phyloP scores from a whole-genome alignment of 2,113 vertebrate species.

The Nibea albiflora region DNA sequence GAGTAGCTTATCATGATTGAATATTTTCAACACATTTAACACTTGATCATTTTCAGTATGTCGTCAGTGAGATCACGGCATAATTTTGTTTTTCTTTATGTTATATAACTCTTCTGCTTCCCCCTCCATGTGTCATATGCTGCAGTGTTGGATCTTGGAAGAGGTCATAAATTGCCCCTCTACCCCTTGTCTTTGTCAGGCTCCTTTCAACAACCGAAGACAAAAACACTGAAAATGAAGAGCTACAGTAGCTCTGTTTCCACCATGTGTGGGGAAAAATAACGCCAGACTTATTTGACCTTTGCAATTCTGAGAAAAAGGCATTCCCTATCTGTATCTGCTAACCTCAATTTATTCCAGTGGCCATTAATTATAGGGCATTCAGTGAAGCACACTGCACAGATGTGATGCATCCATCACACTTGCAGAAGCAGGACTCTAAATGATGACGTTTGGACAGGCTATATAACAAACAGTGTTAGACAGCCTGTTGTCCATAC shows the following conservation, averaged over 20 bases:
- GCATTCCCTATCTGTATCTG: conserved; percentile 21
- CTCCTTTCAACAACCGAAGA: conserved; percentile 46
- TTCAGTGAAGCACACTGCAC: conserved; percentile 1
- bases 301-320: conserved; percentile 48
- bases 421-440: neutral
- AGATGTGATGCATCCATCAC: conserved; percentile 64
- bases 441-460: conserved; percentile 1
- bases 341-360: conserved; percentile 37
- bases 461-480: conserved; percentile 29
- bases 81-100: conserved; percentile 26
- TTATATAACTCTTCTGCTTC: conserved; percentile 35
- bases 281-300: conserved; percentile 8
- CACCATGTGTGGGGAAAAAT: conserved; percentile 33
- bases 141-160: conserved; percentile 37
- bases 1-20: neutral
- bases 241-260: conserved; percentile 18
- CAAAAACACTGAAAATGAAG: conserved; percentile 36
- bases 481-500: conserved; percentile 2
- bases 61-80: neutral
- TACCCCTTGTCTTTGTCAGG: conserved; percentile 18
- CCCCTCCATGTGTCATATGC: conserved; percentile 17
- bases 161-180: conserved; percentile 44
- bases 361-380: conserved; percentile 39
- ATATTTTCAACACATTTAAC: neutral
- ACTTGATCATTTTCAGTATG: neutral